phyloP scores from a whole-genome alignment of 2,888 invertebrate species.

The Drosophila seclusa region DNA sequence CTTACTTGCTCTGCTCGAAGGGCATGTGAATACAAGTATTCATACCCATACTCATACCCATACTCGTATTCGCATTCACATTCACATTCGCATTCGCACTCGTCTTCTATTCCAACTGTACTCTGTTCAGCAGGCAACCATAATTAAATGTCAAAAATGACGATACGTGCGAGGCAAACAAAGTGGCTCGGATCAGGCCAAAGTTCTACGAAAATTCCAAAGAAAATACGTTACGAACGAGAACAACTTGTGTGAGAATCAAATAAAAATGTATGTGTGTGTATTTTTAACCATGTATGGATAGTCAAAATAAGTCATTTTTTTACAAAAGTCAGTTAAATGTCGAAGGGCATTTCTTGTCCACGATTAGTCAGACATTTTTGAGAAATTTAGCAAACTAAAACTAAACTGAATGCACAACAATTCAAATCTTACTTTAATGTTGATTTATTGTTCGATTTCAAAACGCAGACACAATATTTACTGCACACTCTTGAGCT shows the following conservation, averaged over 20 bases:
- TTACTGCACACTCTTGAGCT: background rate
- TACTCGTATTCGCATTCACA: constrained; percentile 9
- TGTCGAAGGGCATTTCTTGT: background rate
- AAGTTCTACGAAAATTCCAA: constrained; percentile 53
- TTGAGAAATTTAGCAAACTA: background rate
- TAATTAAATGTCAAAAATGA: constrained; percentile 84
- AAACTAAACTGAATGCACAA: background rate
- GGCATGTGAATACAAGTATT: constrained; percentile 3
- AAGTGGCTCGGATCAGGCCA: constrained; percentile 50
- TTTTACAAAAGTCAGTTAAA: constrained; percentile 1
- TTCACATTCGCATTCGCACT: constrained; percentile 17
- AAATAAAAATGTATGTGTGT: constrained; percentile 42
- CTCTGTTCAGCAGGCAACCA: constrained; percentile 54
- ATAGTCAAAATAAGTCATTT: constrained; percentile 6
- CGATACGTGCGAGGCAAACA: constrained; percentile 76
- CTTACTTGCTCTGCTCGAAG: constrained; percentile 34
- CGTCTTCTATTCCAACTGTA: constrained; percentile 22
- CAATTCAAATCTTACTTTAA: background rate
- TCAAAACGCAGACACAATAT: background rate
- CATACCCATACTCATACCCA: background rate
- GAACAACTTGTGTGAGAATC: constrained; percentile 36
- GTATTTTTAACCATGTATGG: constrained; percentile 1
- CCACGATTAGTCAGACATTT: background rate
- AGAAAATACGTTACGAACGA: constrained; percentile 16
- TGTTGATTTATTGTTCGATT: background rate